Percentiles rank a stretch among this genome's conserved stretches.
These are phyloP conservation scores for Drosophila acutilabella DNA, from an alignment of 2,888 invertebrate genomes.

Conservation along the genomic window DNA sequence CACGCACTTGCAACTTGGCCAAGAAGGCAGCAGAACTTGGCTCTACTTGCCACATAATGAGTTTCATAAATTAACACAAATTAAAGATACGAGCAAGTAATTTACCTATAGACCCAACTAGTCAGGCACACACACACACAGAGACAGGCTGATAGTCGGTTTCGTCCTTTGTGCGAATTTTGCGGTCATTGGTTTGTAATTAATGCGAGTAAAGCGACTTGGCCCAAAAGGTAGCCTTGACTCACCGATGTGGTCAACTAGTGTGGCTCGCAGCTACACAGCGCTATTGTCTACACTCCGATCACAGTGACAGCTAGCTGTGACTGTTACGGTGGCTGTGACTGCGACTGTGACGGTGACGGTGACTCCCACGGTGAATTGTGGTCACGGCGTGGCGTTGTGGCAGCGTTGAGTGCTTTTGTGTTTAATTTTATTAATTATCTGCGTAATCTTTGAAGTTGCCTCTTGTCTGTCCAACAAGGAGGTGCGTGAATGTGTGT, in stretches of 20 bases:
- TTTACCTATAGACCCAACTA: slow-evolving; percentile 48
- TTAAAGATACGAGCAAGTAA: slow-evolving; percentile 75
- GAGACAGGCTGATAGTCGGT: background rate
- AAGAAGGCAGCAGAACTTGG: slow-evolving; percentile 1
- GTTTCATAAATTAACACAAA: slow-evolving; percentile 80
- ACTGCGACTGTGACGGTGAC: background rate
- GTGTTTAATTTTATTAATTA: slow-evolving; percentile 80
- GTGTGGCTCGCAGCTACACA: slow-evolving; percentile 33
- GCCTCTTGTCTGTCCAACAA: slow-evolving; percentile 21
- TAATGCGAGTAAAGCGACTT: slow-evolving; percentile 64
- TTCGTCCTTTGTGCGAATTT: slow-evolving; percentile 37
- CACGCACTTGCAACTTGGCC: slow-evolving; percentile 62
- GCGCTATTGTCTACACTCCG: slow-evolving; percentile 1
- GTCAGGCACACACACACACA: slow-evolving; percentile 6
- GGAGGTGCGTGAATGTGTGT: background rate
- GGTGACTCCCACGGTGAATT: slow-evolving; percentile 8
- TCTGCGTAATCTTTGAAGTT: slow-evolving; percentile 75
- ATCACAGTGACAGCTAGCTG: slow-evolving; percentile 5
- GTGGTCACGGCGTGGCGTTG: slow-evolving; percentile 10
- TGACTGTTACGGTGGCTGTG: slow-evolving; percentile 10
- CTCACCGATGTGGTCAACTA: slow-evolving; percentile 52
- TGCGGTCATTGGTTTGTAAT: slow-evolving; percentile 80
- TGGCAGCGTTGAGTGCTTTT: slow-evolving; percentile 69
- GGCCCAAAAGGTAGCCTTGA: slow-evolving; percentile 45
- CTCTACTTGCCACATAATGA: slow-evolving; percentile 65